These are phyloP conservation scores for Cyaniris semiargus DNA, from an alignment of 2,888 invertebrate species.

Conservation along the genomic window DNA sequence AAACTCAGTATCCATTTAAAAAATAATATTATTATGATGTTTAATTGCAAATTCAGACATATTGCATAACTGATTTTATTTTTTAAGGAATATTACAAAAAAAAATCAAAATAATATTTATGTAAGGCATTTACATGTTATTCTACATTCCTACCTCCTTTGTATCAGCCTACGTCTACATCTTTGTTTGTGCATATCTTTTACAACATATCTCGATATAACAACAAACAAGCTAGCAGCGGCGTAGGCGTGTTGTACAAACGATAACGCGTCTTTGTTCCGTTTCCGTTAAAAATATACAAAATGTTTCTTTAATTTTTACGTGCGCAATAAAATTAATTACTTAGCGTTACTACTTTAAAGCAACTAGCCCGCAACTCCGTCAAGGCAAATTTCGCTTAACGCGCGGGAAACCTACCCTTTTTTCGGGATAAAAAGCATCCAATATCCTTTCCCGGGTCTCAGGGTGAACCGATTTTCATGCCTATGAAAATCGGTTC, in stretches of 20 bases:
- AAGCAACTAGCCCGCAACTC: no score
- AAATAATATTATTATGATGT: no score
- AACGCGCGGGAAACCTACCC: no score
- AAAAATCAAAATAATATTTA: not conserved
- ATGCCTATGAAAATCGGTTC: no score
- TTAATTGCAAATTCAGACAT: no score
- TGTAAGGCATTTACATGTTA: not conserved
- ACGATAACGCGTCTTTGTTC: not conserved
- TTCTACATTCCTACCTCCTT: not conserved
- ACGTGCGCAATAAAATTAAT: not conserved
- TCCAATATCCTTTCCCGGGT: no score
- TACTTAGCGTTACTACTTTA: not conserved
- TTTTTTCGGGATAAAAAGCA: no score
- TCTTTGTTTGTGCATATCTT: not conserved
- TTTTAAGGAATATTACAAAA: not conserved
- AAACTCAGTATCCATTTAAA: no score
- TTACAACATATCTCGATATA: not conserved
- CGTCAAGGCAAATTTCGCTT: no score
- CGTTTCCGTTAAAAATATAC: not conserved
- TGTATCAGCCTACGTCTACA: not conserved
- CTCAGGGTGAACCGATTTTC: no score
- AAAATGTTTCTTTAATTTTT: not conserved
- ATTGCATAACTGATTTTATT: no score
- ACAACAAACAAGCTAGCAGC: not conserved
- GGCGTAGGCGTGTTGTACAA: not conserved